These are phyloP conservation scores for Baccha elongata DNA, from an alignment of 2,888 invertebrate species.

Conservation along the genomic window DNA sequence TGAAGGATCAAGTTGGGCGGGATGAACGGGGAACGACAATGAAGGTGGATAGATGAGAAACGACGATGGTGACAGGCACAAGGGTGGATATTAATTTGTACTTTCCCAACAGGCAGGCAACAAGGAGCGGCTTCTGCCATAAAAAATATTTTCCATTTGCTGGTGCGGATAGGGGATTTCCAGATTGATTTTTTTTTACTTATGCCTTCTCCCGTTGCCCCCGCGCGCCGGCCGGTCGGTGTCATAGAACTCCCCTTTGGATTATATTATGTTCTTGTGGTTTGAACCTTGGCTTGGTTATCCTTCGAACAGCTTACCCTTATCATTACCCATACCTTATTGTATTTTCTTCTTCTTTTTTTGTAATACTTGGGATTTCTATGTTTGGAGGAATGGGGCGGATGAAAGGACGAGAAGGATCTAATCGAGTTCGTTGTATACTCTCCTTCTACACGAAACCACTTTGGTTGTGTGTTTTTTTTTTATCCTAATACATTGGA, in stretches of 20 bases:
- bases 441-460: constrained; percentile 39
- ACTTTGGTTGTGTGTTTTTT: constrained; percentile 53
- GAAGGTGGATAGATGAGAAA: constrained; percentile 29
- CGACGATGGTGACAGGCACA: constrained; percentile 56
- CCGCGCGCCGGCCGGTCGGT: no score
- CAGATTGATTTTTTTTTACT: constrained; percentile 54
- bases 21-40: background rate
- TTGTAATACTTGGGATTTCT: constrained; percentile 12
- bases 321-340: constrained; percentile 61
- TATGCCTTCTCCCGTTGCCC: background rate
- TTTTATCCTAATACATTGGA: constrained; percentile 23
- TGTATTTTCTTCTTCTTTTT: constrained; percentile 14
- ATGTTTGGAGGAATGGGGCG: constrained; percentile 1
- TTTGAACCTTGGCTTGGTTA: constrained; percentile 67
- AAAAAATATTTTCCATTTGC: constrained; percentile 58
- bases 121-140: constrained; percentile 53
- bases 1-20: constrained; percentile 21
- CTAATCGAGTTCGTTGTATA: constrained; percentile 32
- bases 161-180: constrained; percentile 16
- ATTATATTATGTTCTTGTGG: constrained; percentile 59
- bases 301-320: constrained; percentile 58
- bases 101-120: constrained; percentile 40
- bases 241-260: no score
- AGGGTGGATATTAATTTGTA: constrained; percentile 67
- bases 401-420: constrained; percentile 31